Evolutionary conservation across 2,888 invertebrate genomes (phyloP), one percentile per base, ranked within the genome.

Genomic region (Phoronis australis): DNA sequence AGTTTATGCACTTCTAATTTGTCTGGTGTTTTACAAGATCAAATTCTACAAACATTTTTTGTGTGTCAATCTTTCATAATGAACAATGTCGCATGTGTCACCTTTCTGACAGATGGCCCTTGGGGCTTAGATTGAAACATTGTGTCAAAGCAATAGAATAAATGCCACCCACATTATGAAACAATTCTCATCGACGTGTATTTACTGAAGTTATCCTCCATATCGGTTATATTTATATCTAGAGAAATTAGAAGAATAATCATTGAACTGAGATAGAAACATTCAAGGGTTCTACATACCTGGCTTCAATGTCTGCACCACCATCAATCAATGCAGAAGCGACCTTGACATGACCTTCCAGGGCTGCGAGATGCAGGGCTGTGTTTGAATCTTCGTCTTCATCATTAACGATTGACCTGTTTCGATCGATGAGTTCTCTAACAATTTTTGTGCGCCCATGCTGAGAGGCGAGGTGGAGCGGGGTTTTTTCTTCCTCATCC

Each of bases 401-500:
- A 53, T 73, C 69, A 59, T 72, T 71, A 2, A 77, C 70, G 21
- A 72, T 60, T n/a, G 64, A 62, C 56, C 72, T 71, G 55, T 71
- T 66, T 3, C 62, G 54, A 26, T 61, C 54, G 23, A 77, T 62
- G 24, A 78, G 51, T 48, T 71, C 71, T 47, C 68, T 52, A n/a
- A 75, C 75, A 50, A 72, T 66, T 52, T 76, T 77, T 46, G 72
- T 72, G 47, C 68, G 62, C 18, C 79, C 79, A 56, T 61, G 60
- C 51, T 66, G 64, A n/a, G 78, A 75, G 23, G 79, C 79, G 39
- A 78, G 59, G 63, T 80, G 80, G 22, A 79, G 49, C 21, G 80
- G 73, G 18, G 78, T 77, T 52, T 77, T 71, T 56, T 79, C 79
- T 45, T 78, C 77, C 51, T 80, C 80, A 64, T 79, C 79, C 58